A percentile compares a stretch with the other conserved stretches of the same genome.
These are phyloP conservation scores for Heliothis subflexa DNA, from an alignment of 1,140 invertebrate genomes.

Conservation along the genomic window DNA sequence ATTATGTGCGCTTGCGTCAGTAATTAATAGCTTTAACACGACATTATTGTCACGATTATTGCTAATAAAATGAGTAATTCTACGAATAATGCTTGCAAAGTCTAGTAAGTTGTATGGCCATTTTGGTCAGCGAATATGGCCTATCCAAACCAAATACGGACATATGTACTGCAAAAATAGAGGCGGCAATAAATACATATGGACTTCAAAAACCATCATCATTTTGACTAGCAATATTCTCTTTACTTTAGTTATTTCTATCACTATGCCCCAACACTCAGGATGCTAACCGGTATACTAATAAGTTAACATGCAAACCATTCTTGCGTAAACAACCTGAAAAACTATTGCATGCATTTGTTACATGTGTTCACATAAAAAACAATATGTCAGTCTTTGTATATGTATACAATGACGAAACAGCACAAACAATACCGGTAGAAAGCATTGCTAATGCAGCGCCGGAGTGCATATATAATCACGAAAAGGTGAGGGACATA, in stretches of 20 bases:
- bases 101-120: no score
- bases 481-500: slow-evolving; percentile 15
- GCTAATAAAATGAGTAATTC: not conserved
- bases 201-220: no score
- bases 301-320: slow-evolving; percentile 2
- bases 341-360: slow-evolving; percentile 4
- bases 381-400: slow-evolving; percentile 10
- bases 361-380: not conserved
- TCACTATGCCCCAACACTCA: no score
- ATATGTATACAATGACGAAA: slow-evolving; percentile 6
- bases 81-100: no score
- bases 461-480: slow-evolving; percentile 12
- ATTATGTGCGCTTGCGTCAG: not conserved
- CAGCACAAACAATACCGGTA: slow-evolving; percentile 21
- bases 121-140: no score
- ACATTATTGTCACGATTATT: not conserved
- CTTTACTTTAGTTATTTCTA: no score
- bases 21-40: not conserved
- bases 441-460: slow-evolving; percentile 11
- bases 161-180: no score
- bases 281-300: not conserved
- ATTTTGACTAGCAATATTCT: no score
- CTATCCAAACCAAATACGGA: no score
- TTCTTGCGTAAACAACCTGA: not conserved
- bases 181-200: no score